Base-by-base conservation (phyloP, 2,888 invertebrate species). In the Ellobium chinense region DNA sequence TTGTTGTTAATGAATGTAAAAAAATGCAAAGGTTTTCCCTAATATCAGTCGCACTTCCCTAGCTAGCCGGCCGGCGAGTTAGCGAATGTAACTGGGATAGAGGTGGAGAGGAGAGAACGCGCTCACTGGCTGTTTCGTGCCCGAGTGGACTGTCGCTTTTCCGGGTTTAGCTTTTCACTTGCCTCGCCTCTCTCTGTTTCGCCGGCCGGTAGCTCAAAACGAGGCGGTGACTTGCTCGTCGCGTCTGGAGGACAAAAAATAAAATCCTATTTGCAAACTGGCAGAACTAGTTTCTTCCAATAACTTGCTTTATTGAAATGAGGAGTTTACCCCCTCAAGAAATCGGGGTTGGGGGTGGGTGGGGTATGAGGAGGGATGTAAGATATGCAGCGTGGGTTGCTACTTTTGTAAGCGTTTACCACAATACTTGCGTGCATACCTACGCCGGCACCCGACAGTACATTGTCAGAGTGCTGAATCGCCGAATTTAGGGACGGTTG, bases 1-100 rank as follows among this genome's bases (percentile, higher is more conserved):
- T 34, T 14, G 72, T 72, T 72, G 72, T 72, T 72, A 60, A 60
- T 72, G 72, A 46, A 46, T 5, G 27, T 3, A 24, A 72, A 60
- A 46, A 12, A 46, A 46, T 46, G 9, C 7, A 46, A 46, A 46
- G 46, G 46, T 12, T 46, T 12, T 12, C 7, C 7, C 46, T 46
- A 12, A 18, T 7, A 46, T 46, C 46, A 46, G 9, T 7, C 18
- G 18, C 46, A 46, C 9, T 60, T 72, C 58, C 14, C 36, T 70
- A 72, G 9, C 72, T 36, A 58, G 58, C 70, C 70, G 74, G 54
- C 37, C 54, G 58, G 58, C 7, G 60, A 36, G 54, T n/a, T 37
- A 4, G n/a, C 18, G 36, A 24, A 56, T 29, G 21, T 24, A 12
- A 18, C 24, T 54, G 36, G 3, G n/a, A 18, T 54, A 54, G 66